A percentile compares a stretch with the other conserved stretches of the same genome.
Conservation (phyloP, 2,888 invertebrate species). For the Diaphora mendica region DNA sequence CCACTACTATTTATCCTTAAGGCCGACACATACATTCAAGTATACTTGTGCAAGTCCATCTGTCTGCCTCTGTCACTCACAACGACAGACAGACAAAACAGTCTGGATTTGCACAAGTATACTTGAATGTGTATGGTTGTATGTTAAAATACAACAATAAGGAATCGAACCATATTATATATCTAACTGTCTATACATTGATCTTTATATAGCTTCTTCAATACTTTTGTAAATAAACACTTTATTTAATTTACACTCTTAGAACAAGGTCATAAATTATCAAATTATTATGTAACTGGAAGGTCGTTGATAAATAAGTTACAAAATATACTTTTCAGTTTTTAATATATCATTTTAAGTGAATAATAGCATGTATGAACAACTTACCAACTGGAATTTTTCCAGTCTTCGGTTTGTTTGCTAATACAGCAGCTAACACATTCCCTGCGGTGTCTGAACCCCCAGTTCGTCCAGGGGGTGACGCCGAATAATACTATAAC, state of each 20-base stretch:
- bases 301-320: not conserved
- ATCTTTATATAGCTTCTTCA: not conserved
- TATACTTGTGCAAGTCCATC: too few species aligned
- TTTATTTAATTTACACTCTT: slow-evolving; percentile 44
- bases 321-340: not conserved
- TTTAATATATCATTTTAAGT: not conserved
- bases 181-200: not conserved
- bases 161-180: not conserved
- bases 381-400: slow-evolving; percentile 84
- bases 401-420: slow-evolving; percentile 82
- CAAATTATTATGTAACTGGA: slow-evolving; percentile 60
- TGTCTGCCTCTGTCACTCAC: too few species aligned
- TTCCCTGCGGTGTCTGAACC: slow-evolving; percentile 78
- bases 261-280: slow-evolving; percentile 64
- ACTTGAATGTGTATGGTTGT: too few species aligned
- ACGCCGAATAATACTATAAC: slow-evolving; percentile 73
- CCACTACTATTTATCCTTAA: not conserved
- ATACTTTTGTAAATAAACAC: slow-evolving; percentile 6
- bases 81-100: too few species aligned
- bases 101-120: too few species aligned
- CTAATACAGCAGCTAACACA: slow-evolving; percentile 82
- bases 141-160: not conserved
- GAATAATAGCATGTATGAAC: not conserved
- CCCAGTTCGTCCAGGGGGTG: slow-evolving; percentile 59
- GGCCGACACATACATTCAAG: too few species aligned